Base-by-base conservation (phyloP, 2,113 vertebrate genomes). In the Grallaria varia region DNA sequence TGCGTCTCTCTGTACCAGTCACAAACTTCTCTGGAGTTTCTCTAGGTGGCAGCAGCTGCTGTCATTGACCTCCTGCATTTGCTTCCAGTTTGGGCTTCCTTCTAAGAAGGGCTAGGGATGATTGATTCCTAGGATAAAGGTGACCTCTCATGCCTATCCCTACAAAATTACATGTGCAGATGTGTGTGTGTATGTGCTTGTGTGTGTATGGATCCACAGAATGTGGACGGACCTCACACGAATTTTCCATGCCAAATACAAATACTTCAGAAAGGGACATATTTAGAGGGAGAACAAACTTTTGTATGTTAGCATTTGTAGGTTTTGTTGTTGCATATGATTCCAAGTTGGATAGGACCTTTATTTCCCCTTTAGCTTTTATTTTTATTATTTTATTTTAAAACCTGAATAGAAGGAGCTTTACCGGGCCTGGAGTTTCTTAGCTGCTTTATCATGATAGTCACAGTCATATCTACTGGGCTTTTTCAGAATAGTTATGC, bases 181-280 rank as follows among this genome's bases (percentile, higher is more conserved):
- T 58, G 12, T 21, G 11, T 64, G 15, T 56, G 14, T 33, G 17
- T 62, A 14, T 30, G 8, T 3, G 12, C 24, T 8, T 33, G 15
- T 39, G 23, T n/a, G 17, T 31, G 12, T 28, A 14, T 44, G 19
- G 39, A 77, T 35, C 14, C 63, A 60, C 17, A 62, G 31, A 24
- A 4, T 3, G 0, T 6, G 4, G 52, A 30, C 33, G 63, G 47
- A 53, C 4, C 4, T 8, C 15, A 24, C 40, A 37, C 5, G 44
- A 15, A 44, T 83, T 83, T 60, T 68, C 14, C 4, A 10, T 47
- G 7, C 39, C 49, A 63, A 77, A 67, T 63, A n/a, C 10, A 63
- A 86, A 6, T 71, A 5, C 33, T 31, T 44, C 40, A 82, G 52
- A 60, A 83, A 60, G 20, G 5, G 10, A 35, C 23, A 18, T 25